A percentile compares a stretch with the other conserved stretches of the same genome.
phyloP scores from a whole-genome alignment of 2,113 vertebrate species.

The Athene noctua region DNA sequence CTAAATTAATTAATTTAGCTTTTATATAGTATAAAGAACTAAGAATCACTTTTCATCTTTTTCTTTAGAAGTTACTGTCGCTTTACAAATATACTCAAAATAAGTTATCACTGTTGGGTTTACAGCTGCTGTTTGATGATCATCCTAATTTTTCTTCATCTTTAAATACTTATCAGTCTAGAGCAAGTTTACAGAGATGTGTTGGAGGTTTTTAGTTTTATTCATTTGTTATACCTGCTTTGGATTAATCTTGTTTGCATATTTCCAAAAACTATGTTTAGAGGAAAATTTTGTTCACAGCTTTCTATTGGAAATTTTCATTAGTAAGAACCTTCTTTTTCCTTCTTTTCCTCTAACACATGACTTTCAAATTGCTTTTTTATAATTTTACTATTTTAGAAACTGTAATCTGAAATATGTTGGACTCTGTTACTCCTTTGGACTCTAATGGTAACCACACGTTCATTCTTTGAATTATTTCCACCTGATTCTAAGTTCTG shows the following conservation, averaged over 20 bases:
- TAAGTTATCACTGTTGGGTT: neutral
- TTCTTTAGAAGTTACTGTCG: constrained; percentile 50
- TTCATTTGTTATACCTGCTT: neutral
- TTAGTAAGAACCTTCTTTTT: neutral
- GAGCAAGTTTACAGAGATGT: neutral
- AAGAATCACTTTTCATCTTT: constrained; percentile 26
- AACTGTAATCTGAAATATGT: neutral
- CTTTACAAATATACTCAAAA: neutral
- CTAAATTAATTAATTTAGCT: constrained; percentile 24
- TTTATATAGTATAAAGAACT: constrained; percentile 44
- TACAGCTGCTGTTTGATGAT: neutral
- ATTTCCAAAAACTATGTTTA: neutral
- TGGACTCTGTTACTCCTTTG: neutral
- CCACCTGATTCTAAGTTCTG: neutral
- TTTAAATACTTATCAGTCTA: neutral
- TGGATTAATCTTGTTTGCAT: neutral
- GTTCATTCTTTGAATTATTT: neutral
- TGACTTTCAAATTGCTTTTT: neutral
- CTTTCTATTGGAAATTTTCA: neutral
- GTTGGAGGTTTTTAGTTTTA: neutral
- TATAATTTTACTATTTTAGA: neutral
- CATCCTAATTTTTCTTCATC: neutral
- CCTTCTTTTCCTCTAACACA: neutral
- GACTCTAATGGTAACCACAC: neutral
- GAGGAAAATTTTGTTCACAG: neutral